These are phyloP conservation scores for Brachyistius frenatus DNA, from an alignment of 2,113 vertebrate species.

Conservation along the genomic window DNA sequence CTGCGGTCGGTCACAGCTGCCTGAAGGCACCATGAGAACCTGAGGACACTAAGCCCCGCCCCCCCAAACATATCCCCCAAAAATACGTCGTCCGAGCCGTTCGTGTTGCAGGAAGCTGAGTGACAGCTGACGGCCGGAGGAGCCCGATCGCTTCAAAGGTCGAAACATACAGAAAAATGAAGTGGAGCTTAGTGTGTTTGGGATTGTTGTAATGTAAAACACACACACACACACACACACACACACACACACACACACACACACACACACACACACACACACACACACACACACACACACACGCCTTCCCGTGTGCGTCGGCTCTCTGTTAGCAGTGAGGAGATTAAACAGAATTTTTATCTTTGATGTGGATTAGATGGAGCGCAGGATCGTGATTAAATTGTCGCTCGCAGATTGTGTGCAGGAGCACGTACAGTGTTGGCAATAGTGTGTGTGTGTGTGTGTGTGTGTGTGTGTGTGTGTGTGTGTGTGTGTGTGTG, in stretches of 20 bases:
- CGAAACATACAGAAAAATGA: too few species aligned
- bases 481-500: too few species aligned
- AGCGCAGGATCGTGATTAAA: conserved; percentile 50
- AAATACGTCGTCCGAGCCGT: too few species aligned
- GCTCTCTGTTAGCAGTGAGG: not conserved
- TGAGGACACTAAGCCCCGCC: too few species aligned
- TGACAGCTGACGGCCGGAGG: too few species aligned
- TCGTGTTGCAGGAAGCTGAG: too few species aligned
- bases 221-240: conserved; percentile 2
- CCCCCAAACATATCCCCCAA: too few species aligned
- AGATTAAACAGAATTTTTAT: conserved; percentile 64
- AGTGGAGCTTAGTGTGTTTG: too few species aligned
- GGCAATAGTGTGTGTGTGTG: conserved; percentile 13
- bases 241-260: not conserved
- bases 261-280: conserved; percentile 7
- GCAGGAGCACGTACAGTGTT: not conserved
- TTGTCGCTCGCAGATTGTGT: conserved; percentile 21
- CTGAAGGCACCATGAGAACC: too few species aligned
- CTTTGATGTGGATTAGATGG: conserved; percentile 66
- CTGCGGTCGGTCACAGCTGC: too few species aligned
- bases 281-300: conserved; percentile 4
- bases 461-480: conserved; percentile 9
- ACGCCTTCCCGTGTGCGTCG: conserved; percentile 10
- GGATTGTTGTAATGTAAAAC: conserved; percentile 39
- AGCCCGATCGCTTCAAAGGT: too few species aligned